Evolutionary conservation across 2,888 invertebrate genomes (phyloP).

Genomic region (Eilema caniola): DNA sequence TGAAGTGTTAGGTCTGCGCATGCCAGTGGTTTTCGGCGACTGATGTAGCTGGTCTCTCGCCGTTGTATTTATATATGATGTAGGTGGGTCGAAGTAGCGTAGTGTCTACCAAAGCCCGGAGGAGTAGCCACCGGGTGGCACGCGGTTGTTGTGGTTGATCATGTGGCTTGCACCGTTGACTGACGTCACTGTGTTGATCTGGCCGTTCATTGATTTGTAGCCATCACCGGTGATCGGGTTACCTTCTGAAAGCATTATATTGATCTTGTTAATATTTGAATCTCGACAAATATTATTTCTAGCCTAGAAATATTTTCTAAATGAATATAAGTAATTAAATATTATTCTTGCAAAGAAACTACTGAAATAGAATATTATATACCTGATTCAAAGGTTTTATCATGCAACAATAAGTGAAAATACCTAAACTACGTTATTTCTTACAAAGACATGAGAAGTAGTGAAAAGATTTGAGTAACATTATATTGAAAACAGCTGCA

Average conservation of each 20-base stretch:
- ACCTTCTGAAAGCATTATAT: slow-evolving; percentile 78
- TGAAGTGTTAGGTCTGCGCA: slow-evolving; percentile 42
- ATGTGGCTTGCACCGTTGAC: slow-evolving; percentile 77
- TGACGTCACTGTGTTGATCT: slow-evolving; percentile 84
- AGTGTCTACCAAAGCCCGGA: slow-evolving; percentile 89
- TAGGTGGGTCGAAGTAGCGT: slow-evolving; percentile 44
- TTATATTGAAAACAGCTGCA: slow-evolving; percentile 23
- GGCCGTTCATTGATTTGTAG: slow-evolving; percentile 87
- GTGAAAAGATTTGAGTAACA: slow-evolving; percentile 12
- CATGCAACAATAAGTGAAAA: slow-evolving; percentile 45
- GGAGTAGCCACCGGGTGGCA: slow-evolving; percentile 90
- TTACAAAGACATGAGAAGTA: slow-evolving; percentile 25
- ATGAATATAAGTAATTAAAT: slow-evolving; percentile 17
- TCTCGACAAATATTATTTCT: neutral
- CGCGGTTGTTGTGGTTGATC: slow-evolving; percentile 86
- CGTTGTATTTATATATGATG: slow-evolving; percentile 48
- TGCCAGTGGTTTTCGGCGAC: slow-evolving; percentile 51
- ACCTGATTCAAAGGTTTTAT: slow-evolving; percentile 16
- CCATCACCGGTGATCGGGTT: slow-evolving; percentile 88
- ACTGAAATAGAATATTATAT: slow-evolving; percentile 22
- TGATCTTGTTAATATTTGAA: slow-evolving; percentile 31
- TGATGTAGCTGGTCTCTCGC: slow-evolving; percentile 48
- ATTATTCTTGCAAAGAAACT: slow-evolving; percentile 29
- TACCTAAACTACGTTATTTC: slow-evolving; percentile 38
- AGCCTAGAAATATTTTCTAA: slow-evolving; percentile 22